These are phyloP conservation scores for Silurus lanzhouensis DNA, from an alignment of 2,797 vertebrate genomes.

Conservation along the genomic window DNA sequence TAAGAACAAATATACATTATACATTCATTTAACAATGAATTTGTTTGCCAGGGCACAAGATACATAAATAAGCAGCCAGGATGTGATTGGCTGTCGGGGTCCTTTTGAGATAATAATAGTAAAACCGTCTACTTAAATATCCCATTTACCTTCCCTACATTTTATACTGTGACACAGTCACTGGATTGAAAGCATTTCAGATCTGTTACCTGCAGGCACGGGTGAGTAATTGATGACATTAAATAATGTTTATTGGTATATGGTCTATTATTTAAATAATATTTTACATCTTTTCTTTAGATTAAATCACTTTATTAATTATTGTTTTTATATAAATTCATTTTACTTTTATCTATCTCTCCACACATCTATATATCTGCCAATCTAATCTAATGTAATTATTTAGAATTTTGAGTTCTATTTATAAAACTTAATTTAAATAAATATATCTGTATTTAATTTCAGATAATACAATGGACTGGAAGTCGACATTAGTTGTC, in stretches of 20 bases:
- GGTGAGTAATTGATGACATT: background rate
- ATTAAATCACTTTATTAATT: no score
- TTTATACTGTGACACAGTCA: background rate
- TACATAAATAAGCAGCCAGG: background rate
- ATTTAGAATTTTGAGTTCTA: background rate
- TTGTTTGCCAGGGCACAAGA: background rate
- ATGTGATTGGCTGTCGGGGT: background rate
- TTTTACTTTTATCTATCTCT: no score
- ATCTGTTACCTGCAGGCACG: background rate
- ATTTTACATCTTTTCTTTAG: background rate
- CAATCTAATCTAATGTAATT: no score
- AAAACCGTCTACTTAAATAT: background rate
- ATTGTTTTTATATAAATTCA: no score
- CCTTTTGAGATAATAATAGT: background rate
- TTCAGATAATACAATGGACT: constrained; percentile 13
- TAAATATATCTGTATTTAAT: background rate
- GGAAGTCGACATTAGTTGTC: background rate
- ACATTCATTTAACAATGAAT: background rate
- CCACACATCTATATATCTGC: no score
- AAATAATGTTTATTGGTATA: background rate
- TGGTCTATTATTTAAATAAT: background rate
- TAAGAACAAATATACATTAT: background rate
- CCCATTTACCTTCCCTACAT: background rate
- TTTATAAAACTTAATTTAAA: background rate
- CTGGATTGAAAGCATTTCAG: background rate